Base-by-base conservation (phyloP, 2,113 vertebrate species). In the Euleptes europaea region DNA sequence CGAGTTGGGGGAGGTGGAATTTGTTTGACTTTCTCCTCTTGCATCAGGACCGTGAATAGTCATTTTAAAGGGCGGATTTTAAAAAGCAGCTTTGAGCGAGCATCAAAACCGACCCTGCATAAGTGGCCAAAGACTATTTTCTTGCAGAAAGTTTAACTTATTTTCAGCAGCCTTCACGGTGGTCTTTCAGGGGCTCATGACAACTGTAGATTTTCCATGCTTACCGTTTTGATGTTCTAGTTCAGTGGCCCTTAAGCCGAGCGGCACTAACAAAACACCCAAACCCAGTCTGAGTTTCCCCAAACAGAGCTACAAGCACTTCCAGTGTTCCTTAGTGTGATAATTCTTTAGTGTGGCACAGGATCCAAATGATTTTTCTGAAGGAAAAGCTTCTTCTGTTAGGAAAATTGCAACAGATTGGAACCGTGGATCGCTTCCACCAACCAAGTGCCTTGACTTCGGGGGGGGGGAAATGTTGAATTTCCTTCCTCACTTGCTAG, bases 101-200 rank as follows among this genome's bases (percentile, higher is more conserved):
- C n/a, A n/a, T n/a, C n/a, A n/a, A n/a, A n/a, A n/a, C n/a, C n/a
- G n/a, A n/a, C n/a, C n/a, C n/a, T n/a, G n/a, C n/a, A n/a, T n/a
- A n/a, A n/a, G n/a, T n/a, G n/a, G n/a, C 23, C 44, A 4, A 23
- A 19, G 4, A 33, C 26, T 42, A 11, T 33, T 42, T 9, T 1
- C 1, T 60, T 63, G 0, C 2, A 14, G 49, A 21, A 31, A 19
- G 74, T 8, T 42, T 87, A 44, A 65, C 21, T 51, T 78, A 72
- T n/a, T 1, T 14, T 77, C 0, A 26, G 54, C 35, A 65, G 0
- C 4, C 51, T n/a, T 0, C 0, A n/a, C 42, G 31, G 6, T 7
- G 0, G 23, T 51, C 80, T 8, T 42, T 60, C 10, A 13, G 17
- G 21, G 51, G 23, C 10, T 7, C 40, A 5, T 15, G 63, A 42